Evolutionary conservation across 2,888 invertebrate genomes (phyloP), one percentile per base, ranked within the genome.

Genomic region (Morpho achilles): DNA sequence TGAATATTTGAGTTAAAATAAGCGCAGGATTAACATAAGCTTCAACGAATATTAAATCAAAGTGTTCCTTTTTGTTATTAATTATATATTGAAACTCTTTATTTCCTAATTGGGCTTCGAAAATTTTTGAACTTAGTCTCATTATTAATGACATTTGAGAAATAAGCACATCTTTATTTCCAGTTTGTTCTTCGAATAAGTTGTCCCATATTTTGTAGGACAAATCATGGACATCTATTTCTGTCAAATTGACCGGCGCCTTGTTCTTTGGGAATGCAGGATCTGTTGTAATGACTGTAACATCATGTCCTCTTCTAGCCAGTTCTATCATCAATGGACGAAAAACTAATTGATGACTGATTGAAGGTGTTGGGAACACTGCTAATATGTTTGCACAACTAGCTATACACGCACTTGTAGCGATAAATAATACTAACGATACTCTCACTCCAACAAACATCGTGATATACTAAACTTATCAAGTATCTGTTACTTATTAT

Each of bases 281-380:
- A 58, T 82, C 59, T 7, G 86, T 48, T 1, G 85, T 81, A 2
- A 82, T 61, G 0, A 82, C 68, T 0, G 75, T 73, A 0, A 88
- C 56, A 44, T 85, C 70, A 60, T 90, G 87, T 2, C 87, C 87
- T 22, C 75, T 64, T 50, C 60, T 67, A 0, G 71, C 73, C 10
- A 88, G 63, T 40, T 77, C 79, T n/a, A 74, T 65, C 8, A 76
- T 72, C 0, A 87, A 53, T 8, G 73, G 69, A n/a, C 71, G 79
- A 75, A 72, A 70, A 0, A 64, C 64, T 7, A 60, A 16, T 62
- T 66, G 66, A 56, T 68, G 65, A 58, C 90, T 91, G 40, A 87
- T 76, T 0, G 80, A 79, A 0, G 82, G 74, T 1, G 69, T 65
- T 1, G 82, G 71, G 42, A 79, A 66, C 0, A 83, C 65, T 0